These are phyloP conservation scores for Eueremaeus valkanovi DNA, from an alignment of 2,888 invertebrate genomes.

Conservation along the genomic window DNA sequence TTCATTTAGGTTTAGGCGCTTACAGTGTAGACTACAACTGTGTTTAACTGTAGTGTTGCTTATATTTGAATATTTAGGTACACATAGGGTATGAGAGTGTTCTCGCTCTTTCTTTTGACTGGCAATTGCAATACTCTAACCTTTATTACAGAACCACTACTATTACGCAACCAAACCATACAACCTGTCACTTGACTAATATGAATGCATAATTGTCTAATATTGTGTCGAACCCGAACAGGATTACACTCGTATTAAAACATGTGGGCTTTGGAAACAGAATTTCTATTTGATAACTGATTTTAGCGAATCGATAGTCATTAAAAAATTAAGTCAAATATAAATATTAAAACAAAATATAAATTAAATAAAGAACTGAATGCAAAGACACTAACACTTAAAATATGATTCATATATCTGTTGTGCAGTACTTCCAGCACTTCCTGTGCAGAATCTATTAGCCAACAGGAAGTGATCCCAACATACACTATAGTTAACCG, in stretches of 20 bases:
- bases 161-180: not conserved
- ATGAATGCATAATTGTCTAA: conserved; percentile 25
- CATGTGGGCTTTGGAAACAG: not conserved
- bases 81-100: conserved; percentile 1
- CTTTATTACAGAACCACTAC: not conserved
- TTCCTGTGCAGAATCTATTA: not conserved
- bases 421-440: not conserved
- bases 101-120: not conserved
- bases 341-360: not conserved
- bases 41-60: no score
- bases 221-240: not conserved
- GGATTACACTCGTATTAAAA: not conserved
- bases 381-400: no score
- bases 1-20: conserved; percentile 16
- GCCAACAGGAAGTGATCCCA: conserved; percentile 16
- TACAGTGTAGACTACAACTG: no score
- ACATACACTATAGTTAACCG: not conserved
- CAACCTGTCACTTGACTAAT: conserved; percentile 24
- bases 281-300: not conserved
- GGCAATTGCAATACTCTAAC: conserved; percentile 11
- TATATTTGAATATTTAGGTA: conserved; percentile 13
- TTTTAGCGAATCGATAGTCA: conserved; percentile 18
- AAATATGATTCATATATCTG: not conserved
- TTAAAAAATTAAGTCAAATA: conserved; percentile 16
- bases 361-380: no score